Conservation (phyloP, 2,797 vertebrate species). For the Calcarius lapponicus region DNA sequence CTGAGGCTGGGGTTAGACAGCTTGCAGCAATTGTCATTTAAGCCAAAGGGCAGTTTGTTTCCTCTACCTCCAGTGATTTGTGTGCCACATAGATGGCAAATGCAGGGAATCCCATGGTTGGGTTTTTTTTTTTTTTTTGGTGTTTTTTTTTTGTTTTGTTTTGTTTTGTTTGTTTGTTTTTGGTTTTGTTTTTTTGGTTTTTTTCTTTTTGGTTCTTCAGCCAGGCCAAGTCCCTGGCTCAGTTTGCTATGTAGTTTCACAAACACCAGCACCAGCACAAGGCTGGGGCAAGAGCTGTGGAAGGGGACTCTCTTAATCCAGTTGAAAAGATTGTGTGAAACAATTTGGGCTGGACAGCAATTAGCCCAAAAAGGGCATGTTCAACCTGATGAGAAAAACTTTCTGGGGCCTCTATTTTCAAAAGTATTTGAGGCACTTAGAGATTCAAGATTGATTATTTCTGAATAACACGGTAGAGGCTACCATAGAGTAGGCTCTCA, state of each 20-base stretch:
- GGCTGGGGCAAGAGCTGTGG: not conserved
- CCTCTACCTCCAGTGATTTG: not conserved
- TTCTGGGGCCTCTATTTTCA: not conserved
- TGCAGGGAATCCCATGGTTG: not conserved
- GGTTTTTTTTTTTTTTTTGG: not conserved
- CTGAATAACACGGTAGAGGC: not conserved
- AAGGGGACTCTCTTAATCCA: not conserved
- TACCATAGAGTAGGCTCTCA: not conserved
- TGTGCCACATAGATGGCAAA: not conserved
- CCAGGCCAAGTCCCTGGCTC: not conserved
- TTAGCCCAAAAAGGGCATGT: not conserved
- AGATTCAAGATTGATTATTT: not conserved
- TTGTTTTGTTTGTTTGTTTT: not conserved
- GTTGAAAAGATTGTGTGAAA: not conserved
- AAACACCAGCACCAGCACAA: not conserved
- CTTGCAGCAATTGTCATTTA: not conserved
- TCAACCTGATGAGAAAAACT: not conserved
- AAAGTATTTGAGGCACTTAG: not conserved
- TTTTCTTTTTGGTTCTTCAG: not conserved
- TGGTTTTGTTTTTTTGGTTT: not conserved
- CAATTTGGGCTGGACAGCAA: not conserved
- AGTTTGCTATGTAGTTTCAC: not conserved
- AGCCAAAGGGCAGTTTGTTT: not conserved
- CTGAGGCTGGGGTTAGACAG: not conserved
- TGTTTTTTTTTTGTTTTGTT: not conserved